Percentiles rank a stretch among this genome's conserved stretches.
phyloP scores from a whole-genome alignment of 1,140 invertebrate species.

The Tetramorium parvispinum region DNA sequence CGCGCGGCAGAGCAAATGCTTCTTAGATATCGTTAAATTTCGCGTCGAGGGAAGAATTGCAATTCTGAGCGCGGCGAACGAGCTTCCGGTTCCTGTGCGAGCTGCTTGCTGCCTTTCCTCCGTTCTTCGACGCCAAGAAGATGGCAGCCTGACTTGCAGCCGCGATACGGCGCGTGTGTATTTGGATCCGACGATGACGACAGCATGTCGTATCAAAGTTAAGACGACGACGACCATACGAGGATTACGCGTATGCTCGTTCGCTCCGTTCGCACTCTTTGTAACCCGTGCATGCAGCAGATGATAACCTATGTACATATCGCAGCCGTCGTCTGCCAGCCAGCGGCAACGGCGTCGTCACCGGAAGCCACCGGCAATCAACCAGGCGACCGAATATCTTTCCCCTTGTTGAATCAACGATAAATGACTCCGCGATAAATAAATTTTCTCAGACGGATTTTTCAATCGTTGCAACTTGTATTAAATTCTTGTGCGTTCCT shows the following conservation, averaged over 20 bases:
- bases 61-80: slow-evolving; percentile 13
- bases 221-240: slow-evolving; percentile 42
- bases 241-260: slow-evolving; percentile 43
- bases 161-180: not conserved
- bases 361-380: slow-evolving; percentile 26
- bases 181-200: slow-evolving; percentile 37
- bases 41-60: not conserved
- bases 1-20: not conserved
- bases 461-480: not conserved
- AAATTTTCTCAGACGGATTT: not conserved
- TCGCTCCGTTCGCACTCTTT: slow-evolving; percentile 45
- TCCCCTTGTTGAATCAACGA: slow-evolving; percentile 2
- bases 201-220: slow-evolving; percentile 36
- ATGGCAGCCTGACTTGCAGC: slow-evolving; percentile 26
- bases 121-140: not conserved
- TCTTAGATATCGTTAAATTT: slow-evolving; percentile 17
- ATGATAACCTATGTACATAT: slow-evolving; percentile 63
- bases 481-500: not conserved
- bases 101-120: not conserved
- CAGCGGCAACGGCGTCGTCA: slow-evolving; percentile 36
- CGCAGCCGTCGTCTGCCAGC: slow-evolving; percentile 36
- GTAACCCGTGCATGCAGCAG: slow-evolving; percentile 71
- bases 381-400: slow-evolving; percentile 24
- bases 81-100: slow-evolving; percentile 27
- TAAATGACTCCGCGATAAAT: not conserved